These are phyloP conservation scores for Vicugna pacos DNA, from an alignment of 2,113 vertebrate genomes.

Conservation along the genomic window DNA sequence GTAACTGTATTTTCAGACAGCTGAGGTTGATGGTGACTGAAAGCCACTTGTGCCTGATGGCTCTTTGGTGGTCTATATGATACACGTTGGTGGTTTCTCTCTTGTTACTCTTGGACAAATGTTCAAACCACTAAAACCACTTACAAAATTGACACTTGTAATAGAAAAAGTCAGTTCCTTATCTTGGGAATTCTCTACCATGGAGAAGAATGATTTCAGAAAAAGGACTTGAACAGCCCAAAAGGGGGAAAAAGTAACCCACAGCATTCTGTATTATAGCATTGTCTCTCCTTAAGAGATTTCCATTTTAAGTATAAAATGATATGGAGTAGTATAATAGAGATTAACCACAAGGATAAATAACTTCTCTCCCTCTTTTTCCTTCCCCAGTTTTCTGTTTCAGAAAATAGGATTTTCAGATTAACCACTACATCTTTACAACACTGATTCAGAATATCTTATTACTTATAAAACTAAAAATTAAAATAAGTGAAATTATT, in stretches of 20 bases:
- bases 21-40: slow-evolving; percentile 20
- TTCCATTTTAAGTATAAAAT: background rate
- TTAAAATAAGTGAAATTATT: background rate
- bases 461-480: background rate
- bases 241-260: background rate
- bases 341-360: background rate
- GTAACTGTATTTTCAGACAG: background rate
- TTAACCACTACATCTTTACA: background rate
- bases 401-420: background rate
- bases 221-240: background rate
- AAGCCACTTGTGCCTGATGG: background rate
- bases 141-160: slow-evolving; percentile 50
- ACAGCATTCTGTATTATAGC: background rate
- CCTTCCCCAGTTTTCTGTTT: background rate
- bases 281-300: background rate
- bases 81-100: slow-evolving; percentile 53
- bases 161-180: slow-evolving; percentile 57
- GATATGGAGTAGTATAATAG: background rate
- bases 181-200: slow-evolving; percentile 29
- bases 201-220: background rate
- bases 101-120: slow-evolving; percentile 38
- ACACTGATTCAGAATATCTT: background rate
- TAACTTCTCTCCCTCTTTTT: background rate
- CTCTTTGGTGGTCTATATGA: slow-evolving; percentile 45
- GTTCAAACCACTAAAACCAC: slow-evolving; percentile 69